Base-by-base conservation (phyloP, 2,113 vertebrate species). In the Leptosomus discolor region DNA sequence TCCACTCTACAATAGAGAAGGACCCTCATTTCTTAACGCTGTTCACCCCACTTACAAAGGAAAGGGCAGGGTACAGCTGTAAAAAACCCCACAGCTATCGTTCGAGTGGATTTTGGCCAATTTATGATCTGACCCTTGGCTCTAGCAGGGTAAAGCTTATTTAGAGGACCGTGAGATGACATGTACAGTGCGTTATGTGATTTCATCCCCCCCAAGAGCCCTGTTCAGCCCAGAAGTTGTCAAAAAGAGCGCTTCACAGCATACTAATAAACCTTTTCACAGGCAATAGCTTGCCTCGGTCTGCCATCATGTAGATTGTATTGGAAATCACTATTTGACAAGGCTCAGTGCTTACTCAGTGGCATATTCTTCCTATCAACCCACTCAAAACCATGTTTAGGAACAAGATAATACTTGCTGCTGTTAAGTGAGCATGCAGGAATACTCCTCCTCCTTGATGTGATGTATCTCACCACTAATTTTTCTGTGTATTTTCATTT, bases 311-410 rank as follows among this genome's bases (percentile, higher is more conserved):
- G 81, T 39, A 86, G 65, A 74, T 82, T 64, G 70, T 16, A 27
- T 58, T 89, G 92, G 71, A 74, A 94, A 92, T 85, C 89, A 29
- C 80, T 78, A 18, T 73, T n/a, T 78, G 94, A 85, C 92, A 89
- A 86, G 94, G 85, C 89, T 95, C 92, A 56, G 43, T 37, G 92
- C 92, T 78, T 58, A 39, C 45, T 54, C 81, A 29, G 76, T 58
- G 50, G 24, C 43, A 12, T 43, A 68, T 64, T 90, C 88, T 57
- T 74, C 70, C 89, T 51, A 74, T 58, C 89, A 92, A 74, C 76
- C 65, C 76, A 54, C 89, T 74, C 81, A 73, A 82, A 86, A 23
- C 22, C 80, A 26, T 41, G 58, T 85, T 89, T 77, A 85, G 88
- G 80, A 88, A 85, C 79, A 85, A 68, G 88, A 77, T 81, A 91